Evolutionary conservation across 2,113 vertebrate species (phyloP).

Genomic region (Sebastes fasciatus): DNA sequence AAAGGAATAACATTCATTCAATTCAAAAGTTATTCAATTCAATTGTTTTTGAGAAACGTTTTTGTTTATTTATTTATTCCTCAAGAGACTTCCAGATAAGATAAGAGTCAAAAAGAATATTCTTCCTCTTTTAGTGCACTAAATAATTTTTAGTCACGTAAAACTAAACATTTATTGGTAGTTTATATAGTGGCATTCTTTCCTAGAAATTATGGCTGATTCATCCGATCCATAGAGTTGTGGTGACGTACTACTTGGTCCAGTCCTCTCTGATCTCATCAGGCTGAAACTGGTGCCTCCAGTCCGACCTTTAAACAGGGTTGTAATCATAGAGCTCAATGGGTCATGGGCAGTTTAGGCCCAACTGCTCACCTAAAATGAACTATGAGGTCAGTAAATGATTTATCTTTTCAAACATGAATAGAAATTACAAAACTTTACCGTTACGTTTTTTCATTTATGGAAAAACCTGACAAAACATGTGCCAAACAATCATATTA

Average conservation of each 20-base stretch:
- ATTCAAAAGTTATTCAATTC: not conserved
- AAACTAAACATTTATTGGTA: conserved; percentile 33
- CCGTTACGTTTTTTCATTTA: not conserved
- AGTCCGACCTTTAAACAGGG: conserved; percentile 5
- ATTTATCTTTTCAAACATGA: not conserved
- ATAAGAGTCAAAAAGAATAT: too few relatives aligned
- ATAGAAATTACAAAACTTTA: not conserved
- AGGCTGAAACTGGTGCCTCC: conserved; percentile 12
- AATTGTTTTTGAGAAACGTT: not conserved
- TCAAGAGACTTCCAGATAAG: too few relatives aligned
- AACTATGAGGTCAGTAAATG: not conserved
- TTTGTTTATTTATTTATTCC: too few relatives aligned
- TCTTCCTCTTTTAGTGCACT: not conserved
- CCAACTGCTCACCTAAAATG: conserved; percentile 10
- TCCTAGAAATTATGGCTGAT: conserved; percentile 12
- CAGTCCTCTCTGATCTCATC: conserved; percentile 38
- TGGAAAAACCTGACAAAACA: too few relatives aligned
- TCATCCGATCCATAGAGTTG: not conserved
- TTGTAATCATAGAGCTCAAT: conserved; percentile 26
- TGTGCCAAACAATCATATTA: not conserved
- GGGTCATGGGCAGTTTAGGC: conserved; percentile 3
- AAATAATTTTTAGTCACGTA: not conserved
- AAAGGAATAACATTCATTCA: not conserved
- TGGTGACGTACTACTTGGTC: not conserved
- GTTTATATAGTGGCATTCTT: conserved; percentile 38